Evolutionary conservation across 2,888 invertebrate genomes (phyloP), one percentile per base, ranked within the genome.

Genomic region (Prenolepis imparis): DNA sequence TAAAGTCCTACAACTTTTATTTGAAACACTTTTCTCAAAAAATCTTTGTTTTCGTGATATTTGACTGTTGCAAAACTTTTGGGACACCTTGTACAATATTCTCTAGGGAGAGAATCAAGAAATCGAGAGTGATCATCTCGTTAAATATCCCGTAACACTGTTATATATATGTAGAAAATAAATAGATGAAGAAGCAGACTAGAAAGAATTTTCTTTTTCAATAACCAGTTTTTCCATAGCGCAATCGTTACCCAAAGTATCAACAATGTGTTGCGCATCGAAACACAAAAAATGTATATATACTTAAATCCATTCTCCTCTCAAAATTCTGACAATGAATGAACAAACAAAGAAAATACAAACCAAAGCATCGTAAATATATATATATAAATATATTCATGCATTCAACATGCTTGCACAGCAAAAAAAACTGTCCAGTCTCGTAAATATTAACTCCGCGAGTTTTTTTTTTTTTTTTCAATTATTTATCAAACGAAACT

Each of bases 341-440:
- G 36, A 70, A 61, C 32, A 41, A 59, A 74, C 36, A 24, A n/a
- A 67, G 24, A 67, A 41, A 28, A 70, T 64, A 55, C n/a, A 57
- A 81, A 73, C 61, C 41, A 59, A 87, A 89, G 86, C 82, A 61
- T 61, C 55, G 28, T 67, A 52, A 73, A 80, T 28, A 28, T 28
- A 28, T 28, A 28, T 28, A 36, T 32, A 32, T 3, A 32, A 32
- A 3, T 84, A 55, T 81, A 66, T 83, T 83, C 90, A 80, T 90
- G 90, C 89, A 90, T 74, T 18, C 67, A 73, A 72, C 89, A 90
- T 89, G 90, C 89, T 52, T 82, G 70, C 77, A 59, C 66, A 83
- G 70, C 80, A 28, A 28, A 28, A n/a, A 59, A 63, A 87, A 88
- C 68, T 84, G 82, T 83, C 63, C 82, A 83, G 2, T 57, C 32